These are phyloP conservation scores for Ailuropoda melanoleuca DNA, from an alignment of 2,113 vertebrate genomes.

Conservation along the genomic window DNA sequence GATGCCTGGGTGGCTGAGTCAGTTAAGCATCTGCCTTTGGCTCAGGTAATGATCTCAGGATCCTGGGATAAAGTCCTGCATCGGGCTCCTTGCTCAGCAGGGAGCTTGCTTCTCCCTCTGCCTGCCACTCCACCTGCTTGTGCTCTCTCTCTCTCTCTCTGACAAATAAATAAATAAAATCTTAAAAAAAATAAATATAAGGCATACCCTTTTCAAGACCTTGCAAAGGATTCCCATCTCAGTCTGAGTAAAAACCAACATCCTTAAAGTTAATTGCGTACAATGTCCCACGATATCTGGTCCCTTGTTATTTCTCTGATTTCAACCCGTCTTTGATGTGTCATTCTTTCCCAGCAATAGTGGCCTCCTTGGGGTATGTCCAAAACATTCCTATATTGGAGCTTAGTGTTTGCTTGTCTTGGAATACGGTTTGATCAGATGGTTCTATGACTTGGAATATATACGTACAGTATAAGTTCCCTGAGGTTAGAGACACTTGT, in stretches of 20 bases:
- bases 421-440: not conserved
- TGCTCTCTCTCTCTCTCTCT: not conserved
- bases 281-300: rapidly evolving
- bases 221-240: not conserved
- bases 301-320: not conserved
- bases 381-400: not conserved
- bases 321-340: rapidly evolving
- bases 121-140: not conserved
- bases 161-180: not conserved
- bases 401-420: not conserved
- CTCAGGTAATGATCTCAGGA: not conserved
- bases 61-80: not conserved
- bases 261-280: not conserved
- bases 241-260: not conserved
- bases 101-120: not conserved
- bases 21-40: not conserved
- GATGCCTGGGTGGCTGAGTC: not conserved
- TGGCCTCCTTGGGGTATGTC: not conserved
- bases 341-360: not conserved
- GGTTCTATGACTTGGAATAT: not conserved
- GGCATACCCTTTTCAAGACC: not conserved
- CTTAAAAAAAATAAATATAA: not conserved
- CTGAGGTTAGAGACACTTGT: not conserved
- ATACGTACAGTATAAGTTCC: not conserved
- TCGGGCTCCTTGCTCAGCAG: not conserved